These are phyloP conservation scores for Gryllus bimaculatus DNA, from an alignment of 1,140 invertebrate species.

Conservation along the genomic window DNA sequence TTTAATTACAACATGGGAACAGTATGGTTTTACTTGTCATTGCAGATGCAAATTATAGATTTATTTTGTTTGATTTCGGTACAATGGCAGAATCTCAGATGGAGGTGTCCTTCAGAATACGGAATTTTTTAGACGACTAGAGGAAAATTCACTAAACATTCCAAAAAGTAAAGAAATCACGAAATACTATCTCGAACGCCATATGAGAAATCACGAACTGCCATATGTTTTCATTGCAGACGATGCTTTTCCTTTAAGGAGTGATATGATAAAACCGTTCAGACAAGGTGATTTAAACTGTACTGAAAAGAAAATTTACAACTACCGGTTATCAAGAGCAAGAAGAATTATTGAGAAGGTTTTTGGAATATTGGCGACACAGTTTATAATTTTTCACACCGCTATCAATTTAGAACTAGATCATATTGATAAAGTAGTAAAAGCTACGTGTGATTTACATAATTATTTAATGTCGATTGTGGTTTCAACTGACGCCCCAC, in stretches of 20 bases:
- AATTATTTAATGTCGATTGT: constrained; percentile 14
- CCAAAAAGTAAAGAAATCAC: constrained; percentile 3
- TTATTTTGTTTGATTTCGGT: constrained; percentile 14
- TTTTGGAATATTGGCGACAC: not conserved
- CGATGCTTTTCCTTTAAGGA: no score
- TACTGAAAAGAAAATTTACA: no score
- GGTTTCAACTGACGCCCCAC: not conserved
- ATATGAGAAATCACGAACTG: no score
- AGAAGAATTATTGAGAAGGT: constrained; percentile 7
- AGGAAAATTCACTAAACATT: no score
- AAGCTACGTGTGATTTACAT: constrained; percentile 16
- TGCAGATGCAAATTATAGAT: constrained; percentile 17
- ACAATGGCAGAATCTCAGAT: constrained; percentile 12
- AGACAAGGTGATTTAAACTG: no score
- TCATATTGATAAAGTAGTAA: constrained; percentile 14
- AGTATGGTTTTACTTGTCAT: constrained; percentile 14
- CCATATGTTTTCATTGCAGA: no score
- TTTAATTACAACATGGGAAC: constrained; percentile 15
- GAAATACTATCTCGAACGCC: no score
- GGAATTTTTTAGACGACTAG: constrained; percentile 8
- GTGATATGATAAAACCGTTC: no score
- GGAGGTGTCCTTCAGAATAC: constrained; percentile 10
- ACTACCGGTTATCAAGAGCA: not conserved
- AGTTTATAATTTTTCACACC: constrained; percentile 10
- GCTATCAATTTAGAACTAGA: constrained; percentile 14